Base-by-base conservation (phyloP, 2,797 vertebrate genomes). In the Yasuhikotakia modesta region DNA sequence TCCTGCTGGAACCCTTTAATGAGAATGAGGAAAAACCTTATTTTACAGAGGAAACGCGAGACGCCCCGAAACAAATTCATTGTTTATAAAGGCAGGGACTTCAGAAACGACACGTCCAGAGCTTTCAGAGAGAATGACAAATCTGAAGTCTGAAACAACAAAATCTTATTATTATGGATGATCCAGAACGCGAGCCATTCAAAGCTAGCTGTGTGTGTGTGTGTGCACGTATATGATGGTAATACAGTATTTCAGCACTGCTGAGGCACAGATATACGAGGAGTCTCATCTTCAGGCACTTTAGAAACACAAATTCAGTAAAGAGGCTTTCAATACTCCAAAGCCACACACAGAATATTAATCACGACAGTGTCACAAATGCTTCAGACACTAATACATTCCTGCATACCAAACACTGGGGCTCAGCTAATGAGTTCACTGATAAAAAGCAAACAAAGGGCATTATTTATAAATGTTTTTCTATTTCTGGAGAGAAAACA, bases 381-480 rank as follows among this genome's bases (percentile, higher is more conserved):
- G 46, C 71, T 82, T 78, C 61, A n/a, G 82, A 84, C 70, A 76
- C 80, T 78, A 86, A 87, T 70, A 73, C 78, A 45, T 80, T 86
- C 84, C 79, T 80, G 80, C 79, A 85, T 77, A 89, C 83, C 84
- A 68, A 87, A 78, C 78, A 46, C 58, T 61, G 39, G 21, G 24
- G 61, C 45, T 73, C 35, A 70, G 80, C 52, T 80, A 87, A 87
- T 83, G 79, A 89, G 82, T 73, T 85, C 57, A 67, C 79, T 61
- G 83, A 90, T 79, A 79, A 43, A 76, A 78, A 27, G 52, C 61
- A 86, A 87, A 90, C 82, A 87, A 89, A 89, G 85, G 81, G 87
- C 86, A 90, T 90, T 88, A 91, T 91, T 91, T 87, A 88, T 89
- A 83, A 87, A 80, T 64, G 76, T 76, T 77, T 75, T 22, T 50